These are phyloP conservation scores for Acheta domesticus DNA, from an alignment of 2,888 invertebrate species.

Conservation along the genomic window DNA sequence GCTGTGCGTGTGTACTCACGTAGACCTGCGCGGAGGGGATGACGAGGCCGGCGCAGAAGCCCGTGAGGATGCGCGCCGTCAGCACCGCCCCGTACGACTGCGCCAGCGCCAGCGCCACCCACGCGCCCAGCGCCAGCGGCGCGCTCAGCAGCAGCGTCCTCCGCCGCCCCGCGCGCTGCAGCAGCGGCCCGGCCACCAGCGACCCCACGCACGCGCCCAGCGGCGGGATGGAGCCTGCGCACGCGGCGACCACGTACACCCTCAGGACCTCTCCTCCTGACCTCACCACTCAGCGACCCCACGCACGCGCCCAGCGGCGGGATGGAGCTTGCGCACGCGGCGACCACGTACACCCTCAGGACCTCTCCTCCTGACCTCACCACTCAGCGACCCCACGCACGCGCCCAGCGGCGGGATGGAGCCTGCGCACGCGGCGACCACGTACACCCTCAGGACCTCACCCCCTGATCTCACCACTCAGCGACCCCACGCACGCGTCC, in stretches of 20 bases:
- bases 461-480: too few relatives aligned
- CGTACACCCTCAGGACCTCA: too few relatives aligned
- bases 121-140: conserved; percentile 54
- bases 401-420: conserved; percentile 46
- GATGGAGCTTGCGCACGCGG: conserved; percentile 49
- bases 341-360: too few relatives aligned
- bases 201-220: conserved; percentile 58
- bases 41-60: conserved; percentile 59
- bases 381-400: conserved; percentile 57
- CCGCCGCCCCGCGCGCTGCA: conserved; percentile 55
- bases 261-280: too few relatives aligned
- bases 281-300: conserved; percentile 53
- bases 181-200: conserved; percentile 53
- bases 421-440: too few relatives aligned
- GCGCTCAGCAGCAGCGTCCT: conserved; percentile 53
- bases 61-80: conserved; percentile 56
- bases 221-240: conserved; percentile 55
- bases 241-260: too few relatives aligned
- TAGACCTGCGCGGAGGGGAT: conserved; percentile 63
- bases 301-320: conserved; percentile 57
- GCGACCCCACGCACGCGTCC: conserved; percentile 50
- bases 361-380: conserved; percentile 43
- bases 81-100: conserved; percentile 51
- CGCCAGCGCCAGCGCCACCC: conserved; percentile 56
- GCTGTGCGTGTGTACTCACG: conserved; percentile 47